Evolutionary conservation across 1,140 invertebrate genomes (phyloP).

Genomic region (Lutraria rhynchaena): DNA sequence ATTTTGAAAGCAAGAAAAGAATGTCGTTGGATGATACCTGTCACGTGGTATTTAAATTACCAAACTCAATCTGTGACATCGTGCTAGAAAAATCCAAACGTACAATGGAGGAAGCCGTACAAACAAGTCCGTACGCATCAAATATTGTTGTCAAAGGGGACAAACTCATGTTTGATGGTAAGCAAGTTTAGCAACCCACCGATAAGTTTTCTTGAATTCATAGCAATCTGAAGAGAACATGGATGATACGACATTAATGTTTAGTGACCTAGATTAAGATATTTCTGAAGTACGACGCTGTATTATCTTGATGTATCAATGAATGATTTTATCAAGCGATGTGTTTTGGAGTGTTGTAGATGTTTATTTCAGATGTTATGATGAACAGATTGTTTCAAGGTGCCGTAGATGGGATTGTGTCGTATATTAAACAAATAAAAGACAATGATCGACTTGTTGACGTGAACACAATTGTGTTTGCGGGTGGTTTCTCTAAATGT

Average conservation of each 20-base stretch:
- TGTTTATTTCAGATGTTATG: slow-evolving; percentile 27
- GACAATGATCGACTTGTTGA: neutral
- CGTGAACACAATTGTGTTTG: slow-evolving; percentile 42
- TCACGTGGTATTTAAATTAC: slow-evolving; percentile 40
- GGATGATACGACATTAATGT: no score
- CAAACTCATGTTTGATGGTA: slow-evolving; percentile 41
- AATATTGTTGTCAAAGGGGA: slow-evolving; percentile 31
- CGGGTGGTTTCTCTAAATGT: slow-evolving; percentile 49
- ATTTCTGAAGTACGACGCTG: no score
- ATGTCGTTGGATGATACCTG: neutral
- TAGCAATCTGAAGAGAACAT: no score
- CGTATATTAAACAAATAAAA: slow-evolving; percentile 36
- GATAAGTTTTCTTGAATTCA: no score
- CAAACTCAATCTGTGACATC: slow-evolving; percentile 3
- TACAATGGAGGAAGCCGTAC: slow-evolving; percentile 40
- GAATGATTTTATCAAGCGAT: no score
- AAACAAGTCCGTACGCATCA: slow-evolving; percentile 10
- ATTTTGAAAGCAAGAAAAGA: slow-evolving; percentile 46
- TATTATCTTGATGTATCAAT: no score
- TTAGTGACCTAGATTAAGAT: no score
- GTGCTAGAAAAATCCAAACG: neutral
- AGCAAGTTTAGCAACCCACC: no score
- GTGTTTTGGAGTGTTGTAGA: no score
- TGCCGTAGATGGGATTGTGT: slow-evolving; percentile 42
- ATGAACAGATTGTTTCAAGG: slow-evolving; percentile 13